These are phyloP conservation scores for Brevimyrus niger DNA, from an alignment of 2,113 vertebrate species.

Conservation along the genomic window DNA sequence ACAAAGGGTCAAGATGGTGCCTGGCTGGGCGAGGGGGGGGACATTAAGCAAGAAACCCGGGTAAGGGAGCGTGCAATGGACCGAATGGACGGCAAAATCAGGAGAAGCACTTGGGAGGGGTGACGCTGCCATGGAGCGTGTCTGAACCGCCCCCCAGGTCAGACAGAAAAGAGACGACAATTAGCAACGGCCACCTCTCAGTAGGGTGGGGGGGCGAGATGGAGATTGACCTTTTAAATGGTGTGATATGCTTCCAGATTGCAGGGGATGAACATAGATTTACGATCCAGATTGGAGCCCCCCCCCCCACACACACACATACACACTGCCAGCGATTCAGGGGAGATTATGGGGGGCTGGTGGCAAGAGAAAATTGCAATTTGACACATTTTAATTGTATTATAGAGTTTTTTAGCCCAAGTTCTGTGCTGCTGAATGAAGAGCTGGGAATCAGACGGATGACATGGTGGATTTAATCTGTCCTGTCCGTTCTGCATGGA, in stretches of 20 bases:
- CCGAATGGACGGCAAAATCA: neutral
- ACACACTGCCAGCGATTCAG: neutral
- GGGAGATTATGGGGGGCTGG: neutral
- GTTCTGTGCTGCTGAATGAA: neutral
- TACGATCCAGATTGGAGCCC: constrained; percentile 2
- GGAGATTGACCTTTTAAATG: constrained; percentile 12
- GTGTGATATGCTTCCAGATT: constrained; percentile 12
- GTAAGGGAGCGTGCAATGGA: neutral
- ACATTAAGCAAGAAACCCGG: neutral
- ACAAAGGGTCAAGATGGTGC: neutral
- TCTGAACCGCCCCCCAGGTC: neutral
- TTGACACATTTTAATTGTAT: neutral
- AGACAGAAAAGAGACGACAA: neutral
- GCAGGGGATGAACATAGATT: constrained; percentile 11
- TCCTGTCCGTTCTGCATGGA: neutral
- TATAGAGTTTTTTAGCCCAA: neutral
- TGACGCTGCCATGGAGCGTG: neutral
- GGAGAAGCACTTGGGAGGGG: neutral
- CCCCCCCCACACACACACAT: neutral
- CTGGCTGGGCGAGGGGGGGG: neutral
- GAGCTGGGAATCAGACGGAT: neutral
- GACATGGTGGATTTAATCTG: neutral
- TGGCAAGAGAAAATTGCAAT: neutral
- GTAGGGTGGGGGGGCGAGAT: neutral
- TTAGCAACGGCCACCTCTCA: neutral